Evolutionary conservation across 1,140 invertebrate species (phyloP).

Genomic region (Drosophila mojavensis): DNA sequence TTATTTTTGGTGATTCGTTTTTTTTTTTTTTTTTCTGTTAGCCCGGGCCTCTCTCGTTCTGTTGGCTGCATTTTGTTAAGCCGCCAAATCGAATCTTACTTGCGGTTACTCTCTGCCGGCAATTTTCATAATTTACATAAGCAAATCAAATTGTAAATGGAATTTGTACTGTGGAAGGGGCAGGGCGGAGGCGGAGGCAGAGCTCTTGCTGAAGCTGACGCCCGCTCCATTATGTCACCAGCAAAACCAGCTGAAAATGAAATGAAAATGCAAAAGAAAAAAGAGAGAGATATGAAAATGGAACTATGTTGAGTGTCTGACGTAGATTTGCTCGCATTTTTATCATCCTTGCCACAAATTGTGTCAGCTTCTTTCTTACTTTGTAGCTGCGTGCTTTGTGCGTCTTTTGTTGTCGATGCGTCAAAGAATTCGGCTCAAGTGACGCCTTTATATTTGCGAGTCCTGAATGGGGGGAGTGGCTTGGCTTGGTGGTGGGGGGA

Average conservation of each 20-base stretch:
- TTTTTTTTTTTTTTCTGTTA: conserved; percentile 4
- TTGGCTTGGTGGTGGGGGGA: not conserved
- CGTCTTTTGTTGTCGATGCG: conserved; percentile 63
- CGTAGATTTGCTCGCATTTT: conserved; percentile 60
- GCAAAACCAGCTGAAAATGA: conserved; percentile 35
- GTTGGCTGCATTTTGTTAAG: conserved; percentile 63
- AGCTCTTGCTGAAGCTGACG: not conserved
- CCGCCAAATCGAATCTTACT: conserved; percentile 74
- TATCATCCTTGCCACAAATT: conserved; percentile 48
- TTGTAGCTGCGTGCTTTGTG: conserved; percentile 31
- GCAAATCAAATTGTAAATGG: conserved; percentile 79
- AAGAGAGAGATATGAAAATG: conserved; percentile 12
- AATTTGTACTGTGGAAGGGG: conserved; percentile 40
- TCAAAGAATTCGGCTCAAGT: conserved; percentile 72
- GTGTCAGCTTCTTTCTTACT: conserved; percentile 61
- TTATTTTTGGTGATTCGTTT: not conserved
- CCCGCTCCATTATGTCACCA: conserved; percentile 31
- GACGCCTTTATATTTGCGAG: conserved; percentile 31
- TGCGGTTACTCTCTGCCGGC: conserved; percentile 74
- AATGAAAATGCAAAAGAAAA: conserved; percentile 18
- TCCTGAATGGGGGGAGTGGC: not conserved
- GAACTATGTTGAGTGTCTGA: conserved; percentile 76
- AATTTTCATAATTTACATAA: conserved; percentile 82
- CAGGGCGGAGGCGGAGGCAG: not conserved
- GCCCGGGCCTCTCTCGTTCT: conserved; percentile 2